Evolutionary conservation across 1,140 invertebrate species (phyloP).

Genomic region (Drosophila burlai): DNA sequence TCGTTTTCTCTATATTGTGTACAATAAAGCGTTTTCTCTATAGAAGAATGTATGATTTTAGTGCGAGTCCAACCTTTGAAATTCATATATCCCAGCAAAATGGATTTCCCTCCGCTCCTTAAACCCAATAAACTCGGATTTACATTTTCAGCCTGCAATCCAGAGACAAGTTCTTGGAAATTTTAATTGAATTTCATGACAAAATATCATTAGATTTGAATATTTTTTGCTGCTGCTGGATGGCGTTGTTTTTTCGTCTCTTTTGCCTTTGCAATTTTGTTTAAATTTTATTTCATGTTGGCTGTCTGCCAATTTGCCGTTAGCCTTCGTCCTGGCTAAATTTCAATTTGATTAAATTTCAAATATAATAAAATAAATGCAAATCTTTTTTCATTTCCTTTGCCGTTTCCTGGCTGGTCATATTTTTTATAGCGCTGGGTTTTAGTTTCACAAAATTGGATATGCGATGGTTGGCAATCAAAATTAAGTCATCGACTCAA

Average conservation of each 20-base stretch:
- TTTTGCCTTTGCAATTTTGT: conserved; percentile 43
- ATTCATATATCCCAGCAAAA: conserved; percentile 4
- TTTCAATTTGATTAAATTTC: conserved; percentile 74
- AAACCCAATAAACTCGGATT: conserved; percentile 23
- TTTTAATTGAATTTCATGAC: conserved; percentile 75
- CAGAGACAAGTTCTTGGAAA: conserved; percentile 44
- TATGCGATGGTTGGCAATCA: conserved; percentile 5
- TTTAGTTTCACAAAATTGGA: conserved; percentile 25
- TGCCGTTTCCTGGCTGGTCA: neutral
- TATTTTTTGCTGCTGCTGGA: conserved; percentile 21
- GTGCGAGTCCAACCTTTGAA: neutral
- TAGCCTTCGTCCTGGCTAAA: conserved; percentile 50
- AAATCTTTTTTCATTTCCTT: conserved; percentile 50
- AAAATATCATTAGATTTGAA: conserved; percentile 50
- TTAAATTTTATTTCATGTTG: conserved; percentile 61
- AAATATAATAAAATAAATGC: conserved; percentile 67
- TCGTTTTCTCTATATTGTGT: neutral
- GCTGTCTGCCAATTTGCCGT: conserved; percentile 52
- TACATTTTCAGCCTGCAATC: conserved; percentile 27
- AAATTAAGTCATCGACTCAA: neutral
- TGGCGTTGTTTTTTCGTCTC: conserved; percentile 20
- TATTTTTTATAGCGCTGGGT: conserved; percentile 6
- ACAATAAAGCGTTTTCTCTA: neutral
- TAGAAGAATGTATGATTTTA: conserved; percentile 11
- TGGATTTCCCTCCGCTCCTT: neutral